A percentile compares a stretch with the other conserved stretches of the same genome.
These are phyloP conservation scores for Chrysodeixis includens DNA, from an alignment of 2,888 invertebrate species.

Conservation along the genomic window DNA sequence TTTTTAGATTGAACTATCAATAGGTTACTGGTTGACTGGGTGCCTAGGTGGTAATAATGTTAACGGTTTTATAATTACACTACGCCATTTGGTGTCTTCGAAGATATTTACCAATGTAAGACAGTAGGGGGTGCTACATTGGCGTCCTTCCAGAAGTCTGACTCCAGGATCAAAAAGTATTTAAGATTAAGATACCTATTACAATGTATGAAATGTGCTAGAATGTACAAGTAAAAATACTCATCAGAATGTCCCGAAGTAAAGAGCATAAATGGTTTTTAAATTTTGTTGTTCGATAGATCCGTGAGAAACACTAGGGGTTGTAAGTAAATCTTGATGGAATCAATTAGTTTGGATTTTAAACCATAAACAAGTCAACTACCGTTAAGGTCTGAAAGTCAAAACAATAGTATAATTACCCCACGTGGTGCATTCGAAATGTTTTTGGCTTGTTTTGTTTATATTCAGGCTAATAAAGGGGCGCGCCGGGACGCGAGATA, in stretches of 20 bases:
- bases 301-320: no score
- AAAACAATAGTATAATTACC: constrained; percentile 8
- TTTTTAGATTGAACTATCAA: background rate
- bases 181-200: background rate
- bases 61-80: background rate
- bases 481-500: constrained; percentile 51
- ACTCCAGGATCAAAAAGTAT: background rate
- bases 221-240: background rate
- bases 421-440: constrained; percentile 25
- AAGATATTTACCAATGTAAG: no score
- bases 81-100: background rate
- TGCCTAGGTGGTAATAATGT: background rate
- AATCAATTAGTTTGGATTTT: no score
- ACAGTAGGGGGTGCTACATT: no score
- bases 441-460: constrained; percentile 42
- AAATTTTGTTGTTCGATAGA: no score
- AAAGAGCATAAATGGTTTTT: no score
- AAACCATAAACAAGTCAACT: background rate
- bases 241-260: no score
- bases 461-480: constrained; percentile 40
- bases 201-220: background rate
- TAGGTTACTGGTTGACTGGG: background rate
- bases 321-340: no score
- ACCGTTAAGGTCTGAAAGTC: background rate
- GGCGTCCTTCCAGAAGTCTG: background rate